Evolutionary conservation across 2,888 invertebrate genomes (phyloP), one percentile per base, ranked within the genome.

Genomic region (Maniola hyperantus): DNA sequence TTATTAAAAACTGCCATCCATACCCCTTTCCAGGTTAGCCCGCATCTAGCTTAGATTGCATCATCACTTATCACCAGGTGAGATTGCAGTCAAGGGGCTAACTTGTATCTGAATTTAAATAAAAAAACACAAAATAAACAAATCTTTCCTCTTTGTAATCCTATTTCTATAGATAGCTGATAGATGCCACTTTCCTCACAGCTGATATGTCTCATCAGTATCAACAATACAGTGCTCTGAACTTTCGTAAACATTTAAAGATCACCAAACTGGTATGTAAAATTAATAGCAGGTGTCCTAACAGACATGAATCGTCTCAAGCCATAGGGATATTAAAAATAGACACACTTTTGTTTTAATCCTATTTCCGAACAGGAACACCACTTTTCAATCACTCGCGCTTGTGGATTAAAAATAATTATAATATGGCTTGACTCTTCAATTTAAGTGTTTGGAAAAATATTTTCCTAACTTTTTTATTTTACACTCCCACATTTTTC

Each of bases 301-400:
- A 34, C 54, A 54, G 34, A 55, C 39, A 39, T 39, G 39, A 39
- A 55, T 36, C 39, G 6, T 55, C 11, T 55, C 18, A 10, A 15
- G 15, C 5, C 6, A 15, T 39, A 18, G 18, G 33, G 39, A 39
- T 55, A 10, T 1, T 39, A 55, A 39, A 55, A 18, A 36, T 55
- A 55, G 55, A 18, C 20, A 6, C 55, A 55, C 55, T 55, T 55
- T 54, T 54, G 54, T 54, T 54, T 55, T 39, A n/a, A 55, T 55
- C 39, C 39, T 55, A 39, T 55, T 55, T 55, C 39, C 55, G 55
- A 55, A 39, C 55, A 36, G 36, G 34, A 39, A 55, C 11, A 55
- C 39, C 39, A 15, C 39, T 55, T 55, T 10, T 55, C 55, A 39
- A 55, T 55, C 55, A 55, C 39, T 39, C 5, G 10, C 39, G 39